phyloP scores from a whole-genome alignment of 1,140 invertebrate species.

The Drosophila arizonae region DNA sequence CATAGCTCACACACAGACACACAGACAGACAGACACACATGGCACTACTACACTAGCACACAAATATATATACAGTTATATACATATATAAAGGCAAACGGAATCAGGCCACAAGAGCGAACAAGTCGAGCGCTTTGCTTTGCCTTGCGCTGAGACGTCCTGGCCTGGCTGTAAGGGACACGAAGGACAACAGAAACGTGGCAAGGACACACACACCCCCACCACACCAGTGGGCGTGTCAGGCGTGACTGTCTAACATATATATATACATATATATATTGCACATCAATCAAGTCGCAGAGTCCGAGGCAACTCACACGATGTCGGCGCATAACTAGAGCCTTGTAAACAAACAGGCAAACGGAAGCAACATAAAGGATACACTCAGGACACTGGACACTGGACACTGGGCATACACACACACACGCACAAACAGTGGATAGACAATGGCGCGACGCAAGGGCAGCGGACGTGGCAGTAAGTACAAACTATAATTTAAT shows the following conservation, averaged over 20 bases:
- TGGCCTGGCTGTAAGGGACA: not conserved
- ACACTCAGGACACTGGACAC: constrained; percentile 1
- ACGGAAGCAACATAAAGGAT: constrained; percentile 24
- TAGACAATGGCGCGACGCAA: constrained; percentile 63
- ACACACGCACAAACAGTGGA: constrained; percentile 6
- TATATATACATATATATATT: not conserved
- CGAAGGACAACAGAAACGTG: constrained; percentile 6
- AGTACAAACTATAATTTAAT: constrained; percentile 29
- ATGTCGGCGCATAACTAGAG: not conserved
- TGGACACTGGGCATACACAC: not conserved
- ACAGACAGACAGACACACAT: constrained; percentile 18
- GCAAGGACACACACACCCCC: constrained; percentile 14
- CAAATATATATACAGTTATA: constrained; percentile 3
- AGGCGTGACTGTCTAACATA: not conserved
- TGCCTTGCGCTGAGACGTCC: constrained; percentile 5
- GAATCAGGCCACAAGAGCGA: constrained; percentile 38
- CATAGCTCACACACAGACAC: constrained; percentile 13
- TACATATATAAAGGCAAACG: constrained; percentile 13
- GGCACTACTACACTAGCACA: constrained; percentile 35
- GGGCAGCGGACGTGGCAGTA: constrained; percentile 75
- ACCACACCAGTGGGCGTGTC: not conserved
- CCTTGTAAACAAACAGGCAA: constrained; percentile 1
- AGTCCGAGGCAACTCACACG: not conserved
- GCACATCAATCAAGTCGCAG: constrained; percentile 9
- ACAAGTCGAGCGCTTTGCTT: constrained; percentile 3